phyloP scores from a whole-genome alignment of 2,888 invertebrate species.

The Trichogramma evanescens region DNA sequence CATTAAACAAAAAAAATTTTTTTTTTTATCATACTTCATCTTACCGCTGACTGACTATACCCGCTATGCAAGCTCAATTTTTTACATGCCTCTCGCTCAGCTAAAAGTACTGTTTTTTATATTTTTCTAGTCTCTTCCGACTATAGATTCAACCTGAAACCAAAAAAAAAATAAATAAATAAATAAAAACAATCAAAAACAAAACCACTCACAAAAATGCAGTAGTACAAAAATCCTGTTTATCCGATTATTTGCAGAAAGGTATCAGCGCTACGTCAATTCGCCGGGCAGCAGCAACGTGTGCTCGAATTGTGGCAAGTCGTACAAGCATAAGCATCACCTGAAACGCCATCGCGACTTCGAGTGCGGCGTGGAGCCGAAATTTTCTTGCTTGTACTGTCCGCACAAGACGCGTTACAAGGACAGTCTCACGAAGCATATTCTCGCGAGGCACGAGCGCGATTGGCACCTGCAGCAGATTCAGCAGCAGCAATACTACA shows the following conservation, averaged over 20 bases:
- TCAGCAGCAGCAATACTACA: background rate
- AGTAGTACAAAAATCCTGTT: background rate
- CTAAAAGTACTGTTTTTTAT: too few relatives aligned
- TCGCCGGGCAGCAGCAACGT: background rate
- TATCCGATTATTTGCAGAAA: background rate
- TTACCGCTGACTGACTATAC: too few relatives aligned
- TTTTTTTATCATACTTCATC: too few relatives aligned
- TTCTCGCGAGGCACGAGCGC: conserved; percentile 35
- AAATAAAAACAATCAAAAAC: too few relatives aligned
- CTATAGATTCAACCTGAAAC: too few relatives aligned
- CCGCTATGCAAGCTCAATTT: too few relatives aligned
- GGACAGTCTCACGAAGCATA: conserved; percentile 41
- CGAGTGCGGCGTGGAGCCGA: conserved; percentile 50
- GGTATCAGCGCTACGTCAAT: background rate
- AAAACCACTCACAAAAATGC: too few relatives aligned
- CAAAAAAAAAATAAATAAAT: too few relatives aligned
- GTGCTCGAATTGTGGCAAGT: conserved; percentile 36
- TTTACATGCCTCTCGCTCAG: too few relatives aligned
- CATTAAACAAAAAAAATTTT: too few relatives aligned
- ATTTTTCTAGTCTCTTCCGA: too few relatives aligned
- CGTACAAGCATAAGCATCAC: conserved; percentile 42
- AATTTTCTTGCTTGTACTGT: conserved; percentile 47
- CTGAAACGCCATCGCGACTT: conserved; percentile 40
- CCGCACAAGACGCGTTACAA: conserved; percentile 43
- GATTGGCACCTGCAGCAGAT: conserved; percentile 20